phyloP scores from a whole-genome alignment of 2,113 vertebrate species.

The Scortum barcoo region DNA sequence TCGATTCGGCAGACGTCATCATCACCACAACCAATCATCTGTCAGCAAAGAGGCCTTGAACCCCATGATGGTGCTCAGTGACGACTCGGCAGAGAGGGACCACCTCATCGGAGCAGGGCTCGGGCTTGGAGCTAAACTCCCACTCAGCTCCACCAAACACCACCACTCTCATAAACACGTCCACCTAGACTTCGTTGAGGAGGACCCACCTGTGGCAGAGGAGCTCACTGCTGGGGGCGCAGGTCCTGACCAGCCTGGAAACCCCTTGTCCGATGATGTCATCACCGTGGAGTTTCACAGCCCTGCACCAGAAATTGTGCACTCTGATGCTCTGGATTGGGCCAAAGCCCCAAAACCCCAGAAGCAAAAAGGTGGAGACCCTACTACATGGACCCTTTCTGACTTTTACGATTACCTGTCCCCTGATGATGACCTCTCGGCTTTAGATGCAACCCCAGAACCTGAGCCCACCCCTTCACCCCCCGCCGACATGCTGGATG shows the following conservation, averaged over 20 bases:
- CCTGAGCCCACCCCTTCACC: constrained; percentile 86
- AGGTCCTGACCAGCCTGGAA: constrained; percentile 71
- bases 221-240: constrained; percentile 79
- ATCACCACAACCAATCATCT: constrained; percentile 77
- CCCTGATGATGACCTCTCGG: constrained; percentile 89
- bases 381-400: constrained; percentile 87
- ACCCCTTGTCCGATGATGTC: constrained; percentile 72
- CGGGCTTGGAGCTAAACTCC: constrained; percentile 68
- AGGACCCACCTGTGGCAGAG: constrained; percentile 65
- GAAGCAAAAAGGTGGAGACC: constrained; percentile 79
- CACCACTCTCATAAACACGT: constrained; percentile 63
- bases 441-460: constrained; percentile 89
- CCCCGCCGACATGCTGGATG: constrained; percentile 82
- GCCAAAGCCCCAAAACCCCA: constrained; percentile 65
- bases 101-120: constrained; percentile 74
- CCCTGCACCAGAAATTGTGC: constrained; percentile 70
- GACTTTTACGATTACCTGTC: constrained; percentile 92
- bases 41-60: constrained; percentile 84
- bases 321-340: constrained; percentile 73
- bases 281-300: constrained; percentile 90
- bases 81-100: constrained; percentile 80
- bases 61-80: constrained; percentile 69
- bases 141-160: constrained; percentile 62
- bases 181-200: constrained; percentile 74
- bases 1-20: constrained; percentile 67